Evolutionary conservation across 2,113 vertebrate species (phyloP), one percentile per base, ranked within the genome.

Genomic region (Archilochus colubris): DNA sequence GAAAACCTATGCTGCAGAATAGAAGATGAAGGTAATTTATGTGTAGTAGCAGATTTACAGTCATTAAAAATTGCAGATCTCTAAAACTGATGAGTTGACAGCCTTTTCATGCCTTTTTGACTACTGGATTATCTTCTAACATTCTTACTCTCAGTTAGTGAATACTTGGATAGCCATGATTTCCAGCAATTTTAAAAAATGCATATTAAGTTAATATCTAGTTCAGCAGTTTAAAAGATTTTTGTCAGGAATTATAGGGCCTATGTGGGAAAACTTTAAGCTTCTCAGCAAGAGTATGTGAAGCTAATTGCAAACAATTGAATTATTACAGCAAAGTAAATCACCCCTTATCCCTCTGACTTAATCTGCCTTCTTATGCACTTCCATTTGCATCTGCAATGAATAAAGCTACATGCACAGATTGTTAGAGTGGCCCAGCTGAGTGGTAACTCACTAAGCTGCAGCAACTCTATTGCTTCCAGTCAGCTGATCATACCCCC

Each of bases 271-370:
- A 91, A 86, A 27, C n/a, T 67, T 59, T 50, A 87, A 89, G 30
- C 30, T 50, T 95, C 63, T 87, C 55, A 66, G 40, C 82, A 76
- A 43, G 21, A 36, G 33, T 30, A 40, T 61, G 57, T 88, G 86
- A 66, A 82, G 21, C 33, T 78, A 86, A 83, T 92, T 89, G 58
- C 66, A 73, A 94, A 85, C 81, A 82, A 73, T 69, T 50, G 74
- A 72, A 44, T 85, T 82, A 79, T 91, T 94, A 73, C 54, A 72
- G 50, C 70, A 89, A 63, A 82, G 53, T 72, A 79, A 87, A 70
- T 89, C 43, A 21, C 23, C 12, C 4, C 0, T 75, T 89, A 83
- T 69, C 61, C 2, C 0, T 33, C 69, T 82, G 54, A 89, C 40
- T 89, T 94, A 94, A 91, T 87, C 66, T 6, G 3, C 14, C 57